These are phyloP conservation scores for Smutsia gigantea DNA, from an alignment of 2,797 vertebrate genomes.

Conservation along the genomic window DNA sequence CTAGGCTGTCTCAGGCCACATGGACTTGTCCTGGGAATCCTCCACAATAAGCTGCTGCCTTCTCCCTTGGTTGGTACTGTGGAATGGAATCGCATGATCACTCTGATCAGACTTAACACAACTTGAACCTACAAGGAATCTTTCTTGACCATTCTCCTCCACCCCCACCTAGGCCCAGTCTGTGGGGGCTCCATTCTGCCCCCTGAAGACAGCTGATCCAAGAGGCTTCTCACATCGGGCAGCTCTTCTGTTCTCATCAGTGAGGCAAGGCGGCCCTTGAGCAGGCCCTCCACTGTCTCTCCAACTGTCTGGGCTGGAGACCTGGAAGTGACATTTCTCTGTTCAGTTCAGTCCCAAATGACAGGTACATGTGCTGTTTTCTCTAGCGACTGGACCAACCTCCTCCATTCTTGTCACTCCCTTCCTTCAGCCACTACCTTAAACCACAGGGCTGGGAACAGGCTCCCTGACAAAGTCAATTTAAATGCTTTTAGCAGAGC, in stretches of 20 bases:
- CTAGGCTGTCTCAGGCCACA: neutral
- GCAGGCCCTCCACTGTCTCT: neutral
- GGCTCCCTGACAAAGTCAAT: neutral
- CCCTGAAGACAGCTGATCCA: neutral
- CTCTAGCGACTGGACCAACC: neutral
- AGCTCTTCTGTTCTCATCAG: neutral
- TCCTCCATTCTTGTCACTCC: neutral
- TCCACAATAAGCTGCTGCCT: neutral
- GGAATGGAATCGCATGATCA: neutral
- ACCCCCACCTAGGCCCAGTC: neutral
- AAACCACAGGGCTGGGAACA: neutral
- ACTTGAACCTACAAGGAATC: neutral
- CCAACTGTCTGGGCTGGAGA: neutral
- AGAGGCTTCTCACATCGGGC: neutral
- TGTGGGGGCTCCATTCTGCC: neutral
- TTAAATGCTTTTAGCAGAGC: neutral
- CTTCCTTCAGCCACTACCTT: neutral
- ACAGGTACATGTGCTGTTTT: neutral
- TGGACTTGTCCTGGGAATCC: neutral
- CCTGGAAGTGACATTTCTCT: neutral
- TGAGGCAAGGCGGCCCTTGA: neutral
- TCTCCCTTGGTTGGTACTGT: neutral
- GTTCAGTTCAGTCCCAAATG: neutral
- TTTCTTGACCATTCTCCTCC: neutral
- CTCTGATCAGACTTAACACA: neutral